These are phyloP conservation scores for Platichthys stellatus DNA, from an alignment of 2,113 vertebrate species.

Conservation along the genomic window DNA sequence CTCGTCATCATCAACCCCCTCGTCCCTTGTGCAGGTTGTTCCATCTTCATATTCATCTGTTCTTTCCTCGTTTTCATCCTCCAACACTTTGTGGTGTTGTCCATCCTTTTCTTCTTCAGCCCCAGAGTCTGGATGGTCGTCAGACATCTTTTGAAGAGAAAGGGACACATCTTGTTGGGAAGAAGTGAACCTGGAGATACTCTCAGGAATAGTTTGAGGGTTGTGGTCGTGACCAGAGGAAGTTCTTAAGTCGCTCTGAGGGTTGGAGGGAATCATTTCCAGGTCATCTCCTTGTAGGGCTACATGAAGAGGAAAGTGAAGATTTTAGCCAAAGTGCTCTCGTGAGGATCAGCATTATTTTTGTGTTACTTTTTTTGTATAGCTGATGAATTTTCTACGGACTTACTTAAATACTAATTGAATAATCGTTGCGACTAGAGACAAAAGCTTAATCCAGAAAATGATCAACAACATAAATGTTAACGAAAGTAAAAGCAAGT, in stretches of 20 bases:
- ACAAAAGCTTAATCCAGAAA: background rate
- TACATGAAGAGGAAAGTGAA: constrained; percentile 14
- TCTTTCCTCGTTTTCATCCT: constrained; percentile 39
- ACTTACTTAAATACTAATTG: no score
- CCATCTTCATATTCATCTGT: constrained; percentile 15
- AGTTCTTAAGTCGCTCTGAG: constrained; percentile 28
- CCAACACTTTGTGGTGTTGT: background rate
- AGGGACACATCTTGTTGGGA: constrained; percentile 26
- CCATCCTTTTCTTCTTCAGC: constrained; percentile 25
- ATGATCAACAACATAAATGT: background rate
- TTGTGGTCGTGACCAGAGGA: constrained; percentile 22
- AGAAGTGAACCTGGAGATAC: background rate
- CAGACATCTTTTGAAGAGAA: constrained; percentile 22
- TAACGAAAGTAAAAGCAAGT: background rate
- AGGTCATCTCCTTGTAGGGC: constrained; percentile 50
- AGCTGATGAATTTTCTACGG: background rate
- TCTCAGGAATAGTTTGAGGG: constrained; percentile 22
- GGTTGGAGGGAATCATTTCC: constrained; percentile 34
- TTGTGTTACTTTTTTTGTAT: background rate
- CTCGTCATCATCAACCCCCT: constrained; percentile 59
- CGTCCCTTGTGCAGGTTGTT: constrained; percentile 3
- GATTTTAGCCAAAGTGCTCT: background rate
- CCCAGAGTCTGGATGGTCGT: constrained; percentile 32
- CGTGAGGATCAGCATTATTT: background rate
- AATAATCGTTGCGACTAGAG: no score